Conservation (phyloP, 2,797 vertebrate genomes). For the Delichon dasypus region DNA sequence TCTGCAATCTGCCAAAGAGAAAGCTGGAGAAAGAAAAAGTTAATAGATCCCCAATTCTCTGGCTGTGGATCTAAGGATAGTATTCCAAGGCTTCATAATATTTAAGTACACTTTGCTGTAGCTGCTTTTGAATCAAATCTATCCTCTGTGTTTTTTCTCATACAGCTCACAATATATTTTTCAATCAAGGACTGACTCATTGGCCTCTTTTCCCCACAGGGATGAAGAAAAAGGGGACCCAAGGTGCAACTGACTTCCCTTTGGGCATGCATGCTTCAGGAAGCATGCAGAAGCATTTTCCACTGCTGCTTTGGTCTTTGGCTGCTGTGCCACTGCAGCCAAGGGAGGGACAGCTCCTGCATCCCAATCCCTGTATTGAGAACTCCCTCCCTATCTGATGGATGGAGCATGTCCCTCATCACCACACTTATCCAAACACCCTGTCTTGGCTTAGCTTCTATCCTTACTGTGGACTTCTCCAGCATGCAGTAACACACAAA, state of each 20-base stretch:
- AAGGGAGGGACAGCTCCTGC: background rate
- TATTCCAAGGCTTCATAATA: slow-evolving; percentile 41
- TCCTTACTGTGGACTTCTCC: background rate
- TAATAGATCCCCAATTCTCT: slow-evolving; percentile 34
- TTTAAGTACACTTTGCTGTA: background rate
- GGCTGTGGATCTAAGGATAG: slow-evolving; percentile 5
- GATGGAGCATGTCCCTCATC: background rate
- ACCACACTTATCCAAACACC: background rate
- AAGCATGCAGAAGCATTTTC: background rate
- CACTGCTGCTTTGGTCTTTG: background rate
- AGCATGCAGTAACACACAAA: background rate
- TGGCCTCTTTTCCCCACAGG: background rate
- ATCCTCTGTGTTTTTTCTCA: background rate
- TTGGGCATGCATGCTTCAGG: background rate
- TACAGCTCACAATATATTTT: background rate
- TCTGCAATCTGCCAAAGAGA: slow-evolving; percentile 41
- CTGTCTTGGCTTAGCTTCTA: background rate
- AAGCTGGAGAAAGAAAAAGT: slow-evolving; percentile 54
- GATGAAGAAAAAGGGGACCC: background rate
- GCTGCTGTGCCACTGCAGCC: background rate
- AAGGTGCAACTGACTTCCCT: background rate
- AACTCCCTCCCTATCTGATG: background rate
- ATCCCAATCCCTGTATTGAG: rapidly evolving
- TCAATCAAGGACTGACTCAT: background rate
- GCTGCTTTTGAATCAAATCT: slow-evolving; percentile 45